Conservation (phyloP, 2,888 invertebrate genomes). For the Elmis aenea region DNA sequence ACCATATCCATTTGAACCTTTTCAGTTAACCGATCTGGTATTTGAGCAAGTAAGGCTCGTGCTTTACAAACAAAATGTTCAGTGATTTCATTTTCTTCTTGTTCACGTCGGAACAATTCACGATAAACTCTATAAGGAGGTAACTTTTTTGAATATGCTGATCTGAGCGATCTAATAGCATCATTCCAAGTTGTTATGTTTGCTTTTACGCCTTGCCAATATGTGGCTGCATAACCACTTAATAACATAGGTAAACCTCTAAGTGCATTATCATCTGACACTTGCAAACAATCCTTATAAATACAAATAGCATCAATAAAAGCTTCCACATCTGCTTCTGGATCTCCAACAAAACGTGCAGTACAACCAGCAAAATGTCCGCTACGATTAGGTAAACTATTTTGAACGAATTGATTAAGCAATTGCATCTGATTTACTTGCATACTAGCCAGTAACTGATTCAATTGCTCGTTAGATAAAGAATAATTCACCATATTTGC, state of each 20-base stretch:
- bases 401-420: too few species aligned
- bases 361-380: slow-evolving; percentile 4
- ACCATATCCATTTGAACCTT: not conserved
- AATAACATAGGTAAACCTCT: slow-evolving; percentile 1
- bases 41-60: slow-evolving; percentile 1
- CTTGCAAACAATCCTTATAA: slow-evolving; percentile 9
- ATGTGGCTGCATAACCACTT: slow-evolving; percentile 4
- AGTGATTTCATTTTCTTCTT: not conserved
- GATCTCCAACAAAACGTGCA: slow-evolving; percentile 1
- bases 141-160: not conserved
- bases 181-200: slow-evolving; percentile 2
- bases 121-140: slow-evolving; percentile 3
- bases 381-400: too few species aligned
- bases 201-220: slow-evolving; percentile 6
- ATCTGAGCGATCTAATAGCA: not conserved
- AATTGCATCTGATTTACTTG: too few species aligned
- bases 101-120: slow-evolving; percentile 2
- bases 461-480: too few species aligned
- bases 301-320: slow-evolving; percentile 1
- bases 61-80: slow-evolving; percentile 3
- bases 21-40: not conserved
- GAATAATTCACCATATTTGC: too few species aligned
- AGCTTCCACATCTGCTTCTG: not conserved
- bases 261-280: slow-evolving; percentile 6
- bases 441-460: too few species aligned